Percentiles rank a stretch among this genome's conserved stretches.
phyloP scores from a whole-genome alignment of 53 echinoderm and acorn worm species.

The Pentamera pediparva region DNA sequence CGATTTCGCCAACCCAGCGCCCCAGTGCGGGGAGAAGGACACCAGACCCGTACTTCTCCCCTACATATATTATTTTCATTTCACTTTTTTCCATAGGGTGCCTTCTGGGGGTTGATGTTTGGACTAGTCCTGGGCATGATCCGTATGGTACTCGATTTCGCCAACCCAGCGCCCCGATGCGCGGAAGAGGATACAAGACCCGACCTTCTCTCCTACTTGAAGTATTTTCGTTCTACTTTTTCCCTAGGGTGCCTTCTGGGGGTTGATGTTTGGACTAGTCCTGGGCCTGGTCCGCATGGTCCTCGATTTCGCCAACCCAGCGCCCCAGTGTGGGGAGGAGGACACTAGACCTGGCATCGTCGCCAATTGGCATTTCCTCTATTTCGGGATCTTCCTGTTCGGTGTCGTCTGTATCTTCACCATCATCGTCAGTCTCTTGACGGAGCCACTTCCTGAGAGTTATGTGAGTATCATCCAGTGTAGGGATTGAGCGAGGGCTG shows the following conservation, averaged over 20 bases:
- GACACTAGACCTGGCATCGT: slow-evolving; percentile 74
- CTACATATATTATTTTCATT: not conserved
- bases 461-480: slow-evolving; percentile 49
- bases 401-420: slow-evolving; percentile 52
- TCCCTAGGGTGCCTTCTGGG: slow-evolving; percentile 84
- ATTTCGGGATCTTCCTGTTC: slow-evolving; percentile 91
- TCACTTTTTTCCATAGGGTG: not conserved
- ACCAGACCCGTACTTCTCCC: slow-evolving; percentile 26
- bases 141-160: slow-evolving; percentile 90
- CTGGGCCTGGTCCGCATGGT: slow-evolving; percentile 84
- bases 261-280: slow-evolving; percentile 70
- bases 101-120: not conserved
- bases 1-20: slow-evolving; percentile 74
- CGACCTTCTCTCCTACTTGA: slow-evolving; percentile 47
- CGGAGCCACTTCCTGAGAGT: slow-evolving; percentile 66
- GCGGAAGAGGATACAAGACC: slow-evolving; percentile 73
- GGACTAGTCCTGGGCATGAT: slow-evolving; percentile 53
- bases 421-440: slow-evolving; percentile 69
- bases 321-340: slow-evolving; percentile 66
- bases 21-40: slow-evolving; percentile 73
- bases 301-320: slow-evolving; percentile 73
- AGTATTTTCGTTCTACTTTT: not conserved
- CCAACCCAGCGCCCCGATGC: slow-evolving; percentile 64
- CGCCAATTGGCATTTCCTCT: slow-evolving; percentile 82
- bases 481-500: too few species aligned